phyloP scores from a whole-genome alignment of 2,797 vertebrate genomes.

The Chaetophractus vellerosus region DNA sequence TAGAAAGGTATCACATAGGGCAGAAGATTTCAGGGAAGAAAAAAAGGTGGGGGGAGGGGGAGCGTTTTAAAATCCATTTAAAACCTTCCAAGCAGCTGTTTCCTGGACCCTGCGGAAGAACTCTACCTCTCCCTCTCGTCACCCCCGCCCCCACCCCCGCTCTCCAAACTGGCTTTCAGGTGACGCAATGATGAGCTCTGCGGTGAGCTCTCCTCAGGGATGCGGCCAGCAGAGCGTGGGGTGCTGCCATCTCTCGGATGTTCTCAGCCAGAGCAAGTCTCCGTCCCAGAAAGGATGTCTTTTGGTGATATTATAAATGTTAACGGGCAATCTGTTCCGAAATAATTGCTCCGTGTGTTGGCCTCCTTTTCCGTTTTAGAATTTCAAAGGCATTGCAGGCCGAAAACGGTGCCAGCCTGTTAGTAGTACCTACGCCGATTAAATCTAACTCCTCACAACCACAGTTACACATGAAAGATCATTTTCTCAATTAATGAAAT shows the following conservation, averaged over 20 bases:
- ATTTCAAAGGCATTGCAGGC: constrained; percentile 68
- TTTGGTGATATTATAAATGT: constrained; percentile 74
- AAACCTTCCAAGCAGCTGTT: constrained; percentile 61
- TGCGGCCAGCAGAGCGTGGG: constrained; percentile 24
- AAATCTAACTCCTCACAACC: constrained; percentile 61
- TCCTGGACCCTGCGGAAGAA: constrained; percentile 79
- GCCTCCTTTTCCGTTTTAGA: constrained; percentile 70
- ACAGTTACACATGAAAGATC: constrained; percentile 43
- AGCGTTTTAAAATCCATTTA: constrained; percentile 57
- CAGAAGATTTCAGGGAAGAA: constrained; percentile 44
- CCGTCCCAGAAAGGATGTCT: constrained; percentile 61
- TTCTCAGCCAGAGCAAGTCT: constrained; percentile 70
- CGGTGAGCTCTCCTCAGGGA: background rate
- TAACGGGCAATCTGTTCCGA: constrained; percentile 79
- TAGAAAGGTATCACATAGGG: constrained; percentile 25
- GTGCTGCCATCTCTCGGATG: constrained; percentile 89
- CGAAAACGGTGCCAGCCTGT: background rate
- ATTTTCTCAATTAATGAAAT: constrained; percentile 69
- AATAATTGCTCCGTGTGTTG: constrained; percentile 73
- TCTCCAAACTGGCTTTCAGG: constrained; percentile 69
- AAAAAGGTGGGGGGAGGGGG: background rate
- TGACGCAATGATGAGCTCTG: constrained; percentile 74
- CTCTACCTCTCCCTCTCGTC: constrained; percentile 1
- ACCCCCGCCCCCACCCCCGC: constrained; percentile 14
- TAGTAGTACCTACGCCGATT: constrained; percentile 39